Percentiles rank a stretch among this genome's conserved stretches.
These are phyloP conservation scores for Acrocephalus arundinaceus DNA, from an alignment of 2,113 vertebrate species.

Conservation along the genomic window DNA sequence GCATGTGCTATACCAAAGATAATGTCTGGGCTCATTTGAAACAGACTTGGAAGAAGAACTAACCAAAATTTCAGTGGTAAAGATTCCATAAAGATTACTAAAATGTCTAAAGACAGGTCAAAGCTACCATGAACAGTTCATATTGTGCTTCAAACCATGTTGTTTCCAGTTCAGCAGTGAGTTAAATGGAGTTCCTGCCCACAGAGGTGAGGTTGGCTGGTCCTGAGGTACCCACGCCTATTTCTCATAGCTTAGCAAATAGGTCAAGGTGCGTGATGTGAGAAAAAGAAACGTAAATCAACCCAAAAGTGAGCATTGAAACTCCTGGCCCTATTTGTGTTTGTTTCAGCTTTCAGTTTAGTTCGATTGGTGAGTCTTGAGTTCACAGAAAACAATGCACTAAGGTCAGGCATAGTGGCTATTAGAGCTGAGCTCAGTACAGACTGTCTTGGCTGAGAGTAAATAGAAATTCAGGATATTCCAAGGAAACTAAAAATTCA, in stretches of 20 bases:
- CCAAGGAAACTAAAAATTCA: neutral
- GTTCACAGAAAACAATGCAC: neutral
- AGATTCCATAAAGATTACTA: neutral
- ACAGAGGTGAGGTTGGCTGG: neutral
- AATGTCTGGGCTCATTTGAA: neutral
- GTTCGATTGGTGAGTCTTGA: neutral
- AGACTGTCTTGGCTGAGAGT: neutral
- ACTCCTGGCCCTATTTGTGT: neutral
- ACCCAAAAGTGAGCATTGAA: neutral
- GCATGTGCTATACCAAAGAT: neutral
- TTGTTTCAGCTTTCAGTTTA: neutral
- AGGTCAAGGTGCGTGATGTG: neutral
- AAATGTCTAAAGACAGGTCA: neutral
- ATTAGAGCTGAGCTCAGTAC: neutral
- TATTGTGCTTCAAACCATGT: neutral
- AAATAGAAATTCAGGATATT: neutral
- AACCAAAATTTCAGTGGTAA: neutral
- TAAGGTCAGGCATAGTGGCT: neutral
- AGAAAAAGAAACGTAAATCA: neutral
- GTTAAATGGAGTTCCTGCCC: neutral
- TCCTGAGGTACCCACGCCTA: neutral
- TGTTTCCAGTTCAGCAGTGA: neutral
- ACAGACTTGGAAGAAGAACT: neutral
- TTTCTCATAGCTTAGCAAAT: neutral
- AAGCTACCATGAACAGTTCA: neutral